These are phyloP conservation scores for Uria lomvia DNA, from an alignment of 2,113 vertebrate species.

Conservation along the genomic window DNA sequence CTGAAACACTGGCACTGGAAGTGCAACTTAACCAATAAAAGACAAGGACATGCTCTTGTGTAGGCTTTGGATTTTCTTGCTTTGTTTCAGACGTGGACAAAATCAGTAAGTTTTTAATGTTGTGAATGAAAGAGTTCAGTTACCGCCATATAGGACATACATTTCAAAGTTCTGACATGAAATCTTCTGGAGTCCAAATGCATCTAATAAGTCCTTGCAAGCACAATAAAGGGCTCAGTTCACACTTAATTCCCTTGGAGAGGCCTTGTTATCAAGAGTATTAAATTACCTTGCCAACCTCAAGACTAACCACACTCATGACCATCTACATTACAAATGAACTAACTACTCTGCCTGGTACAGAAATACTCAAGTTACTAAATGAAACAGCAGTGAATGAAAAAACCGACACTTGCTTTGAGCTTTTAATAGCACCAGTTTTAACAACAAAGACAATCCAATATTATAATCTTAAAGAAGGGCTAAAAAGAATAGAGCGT, in stretches of 20 bases:
- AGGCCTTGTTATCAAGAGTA: not conserved
- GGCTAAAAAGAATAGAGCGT: fast-evolving
- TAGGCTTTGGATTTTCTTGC: not conserved
- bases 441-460: not conserved
- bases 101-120: not conserved
- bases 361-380: not conserved
- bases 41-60: not conserved
- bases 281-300: not conserved
- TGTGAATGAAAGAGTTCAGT: not conserved
- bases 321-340: conserved; percentile 12
- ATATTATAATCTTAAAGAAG: not conserved
- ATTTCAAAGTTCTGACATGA: not conserved
- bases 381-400: not conserved
- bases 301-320: not conserved
- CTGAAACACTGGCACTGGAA: not conserved
- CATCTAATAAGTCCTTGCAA: not conserved
- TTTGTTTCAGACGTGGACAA: not conserved
- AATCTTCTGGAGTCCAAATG: not conserved
- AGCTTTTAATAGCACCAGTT: not conserved
- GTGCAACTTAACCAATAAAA: not conserved
- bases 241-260: not conserved
- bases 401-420: not conserved
- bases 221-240: not conserved
- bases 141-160: not conserved
- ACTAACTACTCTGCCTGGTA: not conserved